Percentiles rank a stretch among this genome's conserved stretches.
Conservation (phyloP, 2,888 invertebrate genomes). For the Cephus spinipes region DNA sequence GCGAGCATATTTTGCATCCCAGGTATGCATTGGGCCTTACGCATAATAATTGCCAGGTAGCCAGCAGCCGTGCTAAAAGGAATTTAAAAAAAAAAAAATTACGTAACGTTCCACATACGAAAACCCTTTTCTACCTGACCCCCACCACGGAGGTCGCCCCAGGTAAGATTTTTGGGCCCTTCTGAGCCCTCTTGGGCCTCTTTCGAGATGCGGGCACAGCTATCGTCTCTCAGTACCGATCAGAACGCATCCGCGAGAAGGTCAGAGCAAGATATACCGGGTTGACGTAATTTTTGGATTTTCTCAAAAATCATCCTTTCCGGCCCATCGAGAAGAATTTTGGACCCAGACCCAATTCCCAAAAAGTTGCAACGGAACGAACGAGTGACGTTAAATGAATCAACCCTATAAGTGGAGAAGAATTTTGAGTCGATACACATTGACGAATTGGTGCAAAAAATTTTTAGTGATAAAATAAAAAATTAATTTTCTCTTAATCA, state of each 20-base stretch:
- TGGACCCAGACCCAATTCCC: not conserved
- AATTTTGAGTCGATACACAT: not conserved
- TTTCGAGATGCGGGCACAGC: constrained; percentile 41
- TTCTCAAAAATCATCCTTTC: not conserved
- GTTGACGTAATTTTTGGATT: not conserved
- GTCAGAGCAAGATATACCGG: constrained; percentile 25
- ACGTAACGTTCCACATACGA: constrained; percentile 4
- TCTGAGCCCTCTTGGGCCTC: constrained; percentile 57
- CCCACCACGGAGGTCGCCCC: constrained; percentile 57
- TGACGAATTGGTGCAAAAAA: not conserved
- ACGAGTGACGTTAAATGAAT: not conserved
- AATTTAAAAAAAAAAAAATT: not conserved
- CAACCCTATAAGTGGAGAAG: not conserved
- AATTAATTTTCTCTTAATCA: not conserved
- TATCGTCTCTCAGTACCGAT: constrained; percentile 44
- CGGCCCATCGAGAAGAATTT: not conserved
- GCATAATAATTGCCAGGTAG: constrained; percentile 7
- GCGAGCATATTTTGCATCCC: constrained; percentile 43
- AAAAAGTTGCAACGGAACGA: not conserved
- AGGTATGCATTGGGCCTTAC: constrained; percentile 32
- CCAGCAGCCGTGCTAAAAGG: not conserved
- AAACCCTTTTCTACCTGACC: constrained; percentile 63
- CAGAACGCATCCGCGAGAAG: constrained; percentile 41
- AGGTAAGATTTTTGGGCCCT: constrained; percentile 59
- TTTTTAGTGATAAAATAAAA: not conserved